Base-by-base conservation (phyloP, 2,888 invertebrate species). In the Minunthozetes semirufus region DNA sequence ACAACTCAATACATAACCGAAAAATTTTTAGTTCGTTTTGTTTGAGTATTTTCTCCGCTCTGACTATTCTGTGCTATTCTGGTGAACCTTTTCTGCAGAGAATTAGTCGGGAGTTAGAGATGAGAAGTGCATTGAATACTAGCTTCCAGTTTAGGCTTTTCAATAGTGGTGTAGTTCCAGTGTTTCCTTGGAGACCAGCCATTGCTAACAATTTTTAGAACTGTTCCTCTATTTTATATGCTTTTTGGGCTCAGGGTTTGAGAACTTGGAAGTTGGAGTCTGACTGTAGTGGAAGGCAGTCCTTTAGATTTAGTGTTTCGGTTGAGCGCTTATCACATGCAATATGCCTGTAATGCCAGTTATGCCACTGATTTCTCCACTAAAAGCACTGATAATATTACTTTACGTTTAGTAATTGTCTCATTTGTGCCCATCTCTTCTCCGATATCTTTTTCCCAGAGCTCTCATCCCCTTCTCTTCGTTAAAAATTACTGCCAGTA, bases 251-350 rank as follows among this genome's bases (percentile, higher is more conserved):
- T 3, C 1, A 1, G 8, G 15, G 61, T 13, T 22, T 25, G 13
- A n/a, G n/a, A 56, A 22, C 6, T 1, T n/a, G n/a, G n/a, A n/a
- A n/a, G 25, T 56, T 22, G 56, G 13, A 17, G 22, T 29, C 22
- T 29, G 33, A 61, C 13, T 19, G 25, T n/a, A 59, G 17, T 29
- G 29, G 13, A 15, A n/a, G n/a, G n/a, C 61, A 61, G 61, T 61
- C 61, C 68, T 46, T 68, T 68, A 42, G 68, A 68, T 68, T 68
- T 42, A 68, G 42, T 42, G 68, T 68, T 66, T 68, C 68, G 68
- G 68, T 68, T 68, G 42, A 46, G 33, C 19, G 68, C 38, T 42
- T 68, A 68, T 68, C 68, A 17, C 61, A 68, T 68, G 42, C 68
- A 68, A 68, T 68, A 68, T 68, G 68, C 42, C 68, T 68, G 42